Conservation (phyloP, 2,888 invertebrate genomes). For the Pandemis corylana region DNA sequence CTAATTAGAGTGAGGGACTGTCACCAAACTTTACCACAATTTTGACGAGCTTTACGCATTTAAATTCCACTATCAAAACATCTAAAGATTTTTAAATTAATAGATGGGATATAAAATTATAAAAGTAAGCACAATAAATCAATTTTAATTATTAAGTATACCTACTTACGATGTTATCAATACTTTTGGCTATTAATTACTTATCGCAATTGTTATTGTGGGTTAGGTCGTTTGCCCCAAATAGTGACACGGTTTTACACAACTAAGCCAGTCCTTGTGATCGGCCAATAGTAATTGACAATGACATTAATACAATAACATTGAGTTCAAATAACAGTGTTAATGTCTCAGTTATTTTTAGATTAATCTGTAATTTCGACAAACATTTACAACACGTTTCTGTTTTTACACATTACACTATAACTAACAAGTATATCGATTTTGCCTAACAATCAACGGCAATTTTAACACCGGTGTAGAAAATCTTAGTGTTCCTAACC, state of each 20-base stretch:
- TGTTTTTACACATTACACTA: too few relatives aligned
- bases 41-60: not conserved
- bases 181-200: conserved; percentile 9
- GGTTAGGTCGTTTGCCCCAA: conserved; percentile 28
- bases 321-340: conserved; percentile 16
- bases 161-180: not conserved
- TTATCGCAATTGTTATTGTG: conserved; percentile 32
- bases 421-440: too few relatives aligned
- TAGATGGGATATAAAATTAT: not conserved
- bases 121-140: not conserved
- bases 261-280: conserved; percentile 15
- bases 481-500: not conserved
- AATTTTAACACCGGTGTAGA: too few relatives aligned
- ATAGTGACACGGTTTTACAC: conserved; percentile 21
- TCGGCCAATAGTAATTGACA: conserved; percentile 17
- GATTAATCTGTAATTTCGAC: not conserved
- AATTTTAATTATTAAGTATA: not conserved
- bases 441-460: too few relatives aligned
- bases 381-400: too few relatives aligned
- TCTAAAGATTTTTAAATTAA: too few relatives aligned
- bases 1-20: not conserved
- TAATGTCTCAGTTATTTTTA: conserved; percentile 5
- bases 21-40: not conserved
- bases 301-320: conserved; percentile 24
- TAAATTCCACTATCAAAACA: too few relatives aligned